A percentile compares a stretch with the other conserved stretches of the same genome.
phyloP scores from a whole-genome alignment of 2,888 invertebrate species.

The Drosophila acutilabella region DNA sequence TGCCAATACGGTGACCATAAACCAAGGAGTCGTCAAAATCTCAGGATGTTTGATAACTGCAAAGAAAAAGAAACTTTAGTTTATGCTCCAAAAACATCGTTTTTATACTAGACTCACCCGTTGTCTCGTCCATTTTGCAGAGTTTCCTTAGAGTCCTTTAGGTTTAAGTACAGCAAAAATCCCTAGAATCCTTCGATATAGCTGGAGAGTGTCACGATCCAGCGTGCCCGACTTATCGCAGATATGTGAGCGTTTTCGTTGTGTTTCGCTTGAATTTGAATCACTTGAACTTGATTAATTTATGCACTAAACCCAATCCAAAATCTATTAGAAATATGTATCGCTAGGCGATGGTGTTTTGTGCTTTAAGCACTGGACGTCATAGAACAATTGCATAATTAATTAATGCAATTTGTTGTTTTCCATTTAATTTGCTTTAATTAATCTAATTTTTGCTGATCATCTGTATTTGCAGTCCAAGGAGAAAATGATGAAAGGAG shows the following conservation, averaged over 20 bases:
- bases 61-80: neutral
- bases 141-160: conserved; percentile 1
- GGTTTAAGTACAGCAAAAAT: neutral
- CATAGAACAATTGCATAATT: conserved; percentile 11
- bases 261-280: conserved; percentile 30
- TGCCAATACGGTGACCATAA: conserved; percentile 59
- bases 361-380: conserved; percentile 15
- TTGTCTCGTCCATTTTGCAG: conserved; percentile 34
- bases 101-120: conserved; percentile 9
- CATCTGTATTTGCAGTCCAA: conserved; percentile 90
- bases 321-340: conserved; percentile 14
- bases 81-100: neutral
- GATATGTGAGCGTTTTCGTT: conserved; percentile 41
- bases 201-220: conserved; percentile 21
- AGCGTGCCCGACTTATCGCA: conserved; percentile 37
- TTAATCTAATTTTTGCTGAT: neutral
- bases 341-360: conserved; percentile 18
- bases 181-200: no score
- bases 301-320: conserved; percentile 29
- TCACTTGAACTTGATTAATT: conserved; percentile 33
- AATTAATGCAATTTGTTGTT: neutral
- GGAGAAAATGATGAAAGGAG: conserved; percentile 99
- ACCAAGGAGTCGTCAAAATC: conserved; percentile 54
- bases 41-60: conserved; percentile 48
- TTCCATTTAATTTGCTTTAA: neutral